These are phyloP conservation scores for Haemorhous mexicanus DNA, from an alignment of 2,113 vertebrate species.

Conservation along the genomic window DNA sequence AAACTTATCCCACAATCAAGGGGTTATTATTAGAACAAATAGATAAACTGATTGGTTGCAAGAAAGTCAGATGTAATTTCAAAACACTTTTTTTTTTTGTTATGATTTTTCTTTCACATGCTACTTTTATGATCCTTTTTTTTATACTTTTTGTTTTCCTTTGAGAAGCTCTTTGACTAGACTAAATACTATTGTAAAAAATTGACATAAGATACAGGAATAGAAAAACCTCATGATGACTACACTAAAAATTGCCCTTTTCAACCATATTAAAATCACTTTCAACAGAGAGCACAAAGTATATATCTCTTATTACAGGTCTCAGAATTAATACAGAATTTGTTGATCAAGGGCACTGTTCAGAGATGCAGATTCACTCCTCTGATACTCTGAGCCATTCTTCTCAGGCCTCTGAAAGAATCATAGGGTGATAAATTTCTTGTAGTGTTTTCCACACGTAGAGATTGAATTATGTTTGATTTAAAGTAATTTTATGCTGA, in stretches of 20 bases:
- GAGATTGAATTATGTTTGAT: background rate
- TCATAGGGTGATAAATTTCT: background rate
- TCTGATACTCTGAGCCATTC: background rate
- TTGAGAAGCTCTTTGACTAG: background rate
- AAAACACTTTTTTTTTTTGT: background rate
- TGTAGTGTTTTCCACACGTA: background rate
- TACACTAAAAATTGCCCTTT: background rate
- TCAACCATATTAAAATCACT: background rate
- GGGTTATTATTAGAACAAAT: background rate
- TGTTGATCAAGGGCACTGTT: background rate
- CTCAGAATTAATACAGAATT: background rate
- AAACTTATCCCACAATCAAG: background rate
- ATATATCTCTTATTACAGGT: background rate
- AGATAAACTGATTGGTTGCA: background rate
- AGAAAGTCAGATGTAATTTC: background rate
- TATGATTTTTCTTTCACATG: background rate
- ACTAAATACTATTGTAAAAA: background rate
- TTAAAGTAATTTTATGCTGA: background rate
- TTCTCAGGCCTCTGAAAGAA: background rate
- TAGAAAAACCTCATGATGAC: background rate
- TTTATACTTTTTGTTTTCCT: background rate
- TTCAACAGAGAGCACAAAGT: background rate
- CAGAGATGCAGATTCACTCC: background rate
- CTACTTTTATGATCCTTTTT: background rate
- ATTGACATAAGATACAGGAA: background rate